These are phyloP conservation scores for Pseudochirops corinnae DNA, from an alignment of 2,797 vertebrate species.

Conservation along the genomic window DNA sequence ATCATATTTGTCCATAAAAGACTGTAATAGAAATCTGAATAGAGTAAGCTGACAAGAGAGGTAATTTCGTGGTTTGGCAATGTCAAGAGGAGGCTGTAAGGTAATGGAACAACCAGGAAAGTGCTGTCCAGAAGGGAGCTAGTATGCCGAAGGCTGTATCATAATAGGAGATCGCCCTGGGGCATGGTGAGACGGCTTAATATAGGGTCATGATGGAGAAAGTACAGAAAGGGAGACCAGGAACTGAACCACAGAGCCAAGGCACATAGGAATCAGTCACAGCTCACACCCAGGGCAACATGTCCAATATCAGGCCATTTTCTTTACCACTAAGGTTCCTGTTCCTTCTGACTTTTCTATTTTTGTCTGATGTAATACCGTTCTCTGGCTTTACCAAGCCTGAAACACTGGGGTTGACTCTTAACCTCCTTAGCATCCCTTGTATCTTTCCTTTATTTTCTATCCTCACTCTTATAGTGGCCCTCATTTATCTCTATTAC, in stretches of 20 bases:
- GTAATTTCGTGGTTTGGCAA: background rate
- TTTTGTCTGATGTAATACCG: background rate
- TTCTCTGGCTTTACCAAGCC: background rate
- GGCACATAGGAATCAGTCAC: background rate
- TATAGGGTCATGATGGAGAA: background rate
- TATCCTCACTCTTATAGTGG: background rate
- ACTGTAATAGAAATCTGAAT: background rate
- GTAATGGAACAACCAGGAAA: background rate
- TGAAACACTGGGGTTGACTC: background rate
- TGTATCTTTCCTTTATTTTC: background rate
- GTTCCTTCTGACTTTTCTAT: background rate
- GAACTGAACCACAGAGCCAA: background rate
- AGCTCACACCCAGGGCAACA: background rate
- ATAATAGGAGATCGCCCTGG: background rate
- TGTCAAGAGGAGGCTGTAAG: background rate
- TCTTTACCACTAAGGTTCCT: background rate
- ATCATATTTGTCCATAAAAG: background rate
- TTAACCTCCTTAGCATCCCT: background rate
- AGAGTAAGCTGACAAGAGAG: background rate
- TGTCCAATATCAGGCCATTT: background rate
- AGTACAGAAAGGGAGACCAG: background rate
- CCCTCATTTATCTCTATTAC: background rate
- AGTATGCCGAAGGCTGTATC: background rate
- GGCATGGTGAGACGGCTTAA: background rate
- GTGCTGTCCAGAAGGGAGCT: background rate